phyloP scores from a whole-genome alignment of 2,113 vertebrate genomes.

The Odocoileus virginianus region DNA sequence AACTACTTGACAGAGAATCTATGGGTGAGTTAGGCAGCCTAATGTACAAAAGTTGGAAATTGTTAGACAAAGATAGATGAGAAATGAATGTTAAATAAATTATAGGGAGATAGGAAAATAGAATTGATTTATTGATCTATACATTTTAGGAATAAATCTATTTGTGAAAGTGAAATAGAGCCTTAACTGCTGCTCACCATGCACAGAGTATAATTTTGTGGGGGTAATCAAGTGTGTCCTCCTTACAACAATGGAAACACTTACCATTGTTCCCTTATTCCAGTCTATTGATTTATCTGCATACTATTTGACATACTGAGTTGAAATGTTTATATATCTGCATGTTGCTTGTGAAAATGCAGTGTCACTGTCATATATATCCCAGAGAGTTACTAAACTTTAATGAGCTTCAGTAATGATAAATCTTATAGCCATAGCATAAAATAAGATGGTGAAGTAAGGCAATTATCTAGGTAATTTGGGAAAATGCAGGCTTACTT shows the following conservation, averaged over 20 bases:
- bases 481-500: not conserved
- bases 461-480: constrained; percentile 35
- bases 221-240: constrained; percentile 27
- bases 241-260: not conserved
- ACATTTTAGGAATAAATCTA: constrained; percentile 31
- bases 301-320: not conserved
- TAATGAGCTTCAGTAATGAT: constrained; percentile 30
- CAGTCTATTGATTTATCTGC: constrained; percentile 10
- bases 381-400: constrained; percentile 30
- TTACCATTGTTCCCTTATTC: not conserved
- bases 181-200: constrained; percentile 29
- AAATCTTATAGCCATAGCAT: not conserved
- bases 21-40: not conserved
- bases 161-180: constrained; percentile 16
- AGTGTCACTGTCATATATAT: not conserved
- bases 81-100: constrained; percentile 46
- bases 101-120: constrained; percentile 42
- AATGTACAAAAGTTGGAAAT: constrained; percentile 29
- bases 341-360: not conserved
- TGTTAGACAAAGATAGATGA: constrained; percentile 25
- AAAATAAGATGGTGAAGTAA: constrained; percentile 27
- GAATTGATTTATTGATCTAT: constrained; percentile 51
- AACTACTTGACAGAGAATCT: constrained; percentile 38
- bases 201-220: not conserved
- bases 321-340: constrained; percentile 20